Evolutionary conservation across 2,888 invertebrate genomes (phyloP), one percentile per base, ranked within the genome.

Genomic region (Tyria jacobaeae): DNA sequence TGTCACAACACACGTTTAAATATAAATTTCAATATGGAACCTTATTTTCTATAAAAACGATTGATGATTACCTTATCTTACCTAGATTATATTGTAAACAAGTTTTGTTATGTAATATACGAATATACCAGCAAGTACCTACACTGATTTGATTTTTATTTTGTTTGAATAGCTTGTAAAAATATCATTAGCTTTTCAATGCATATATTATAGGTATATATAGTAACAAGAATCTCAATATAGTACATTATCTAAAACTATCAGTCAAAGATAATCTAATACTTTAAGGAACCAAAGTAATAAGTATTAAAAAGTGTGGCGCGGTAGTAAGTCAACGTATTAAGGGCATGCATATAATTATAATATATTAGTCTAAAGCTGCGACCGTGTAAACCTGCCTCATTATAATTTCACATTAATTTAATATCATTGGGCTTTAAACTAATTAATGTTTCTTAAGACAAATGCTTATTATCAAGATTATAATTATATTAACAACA

Each of bases 401-500:
- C 79, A 86, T 87, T 90, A 87, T 82, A 86, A 87, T 87, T 80
- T 75, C 83, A 87, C 82, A 86, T 89, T 88, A 87, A 83, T 78
- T 84, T 84, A 84, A 87, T 84, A 85, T 81, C 78, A 78, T 75
- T 75, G 64, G 79, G 79, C 82, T 80, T 79, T 69, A 76, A 80
- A 85, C 85, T 88, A 89, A 90, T 91, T 90, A 89, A 84, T 81
- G 79, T 83, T 79, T 80, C 78, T 82, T 82, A 81, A 85, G 83
- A 88, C 86, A 90, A 89, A 88, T 83, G 84, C 75, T 81, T 75
- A 73, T 83, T 86, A 88, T 86, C 82, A 82, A 80, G 83, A 86
- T 87, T 78, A 76, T 76, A 58, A 17, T 58, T 59, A 80, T 78
- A 81, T 78, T 80, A 78, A 83, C 73, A 82, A 79, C 78, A 74